A percentile compares a stretch with the other conserved stretches of the same genome.
These are phyloP conservation scores for Escarpia spicata DNA, from an alignment of 2,888 invertebrate genomes.

Conservation along the genomic window DNA sequence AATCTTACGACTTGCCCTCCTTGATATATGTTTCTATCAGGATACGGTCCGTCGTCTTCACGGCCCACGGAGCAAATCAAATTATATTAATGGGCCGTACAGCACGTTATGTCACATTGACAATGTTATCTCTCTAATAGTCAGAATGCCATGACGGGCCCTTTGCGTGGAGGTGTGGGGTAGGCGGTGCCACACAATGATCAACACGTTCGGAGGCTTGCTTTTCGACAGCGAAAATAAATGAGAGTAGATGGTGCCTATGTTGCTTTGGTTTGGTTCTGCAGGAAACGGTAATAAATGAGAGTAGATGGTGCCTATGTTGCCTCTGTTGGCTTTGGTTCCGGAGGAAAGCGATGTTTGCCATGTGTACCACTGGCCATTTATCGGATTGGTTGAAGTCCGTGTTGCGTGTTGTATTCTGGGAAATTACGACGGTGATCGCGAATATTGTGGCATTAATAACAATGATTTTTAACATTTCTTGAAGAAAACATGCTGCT, in stretches of 20 bases:
- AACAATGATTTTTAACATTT: background rate
- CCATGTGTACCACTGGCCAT: background rate
- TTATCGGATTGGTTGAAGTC: background rate
- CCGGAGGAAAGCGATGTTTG: background rate
- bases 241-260: background rate
- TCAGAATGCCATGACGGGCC: background rate
- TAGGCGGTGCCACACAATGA: background rate
- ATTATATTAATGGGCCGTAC: background rate
- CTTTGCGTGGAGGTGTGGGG: background rate
- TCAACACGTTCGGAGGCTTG: background rate
- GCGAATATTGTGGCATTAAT: background rate
- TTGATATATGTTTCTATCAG: background rate
- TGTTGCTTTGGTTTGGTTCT: background rate
- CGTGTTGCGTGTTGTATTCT: background rate
- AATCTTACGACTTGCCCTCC: background rate
- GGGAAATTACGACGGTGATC: too few species aligned
- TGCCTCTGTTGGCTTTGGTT: background rate
- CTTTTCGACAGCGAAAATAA: background rate
- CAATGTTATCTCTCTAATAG: background rate
- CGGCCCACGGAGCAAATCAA: background rate
- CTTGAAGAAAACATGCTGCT: too few species aligned
- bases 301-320: background rate
- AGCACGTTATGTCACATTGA: background rate
- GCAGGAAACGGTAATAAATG: background rate
- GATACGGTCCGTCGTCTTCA: background rate